Conservation (phyloP, 2,797 vertebrate species). For the Eulemur albifrons region DNA sequence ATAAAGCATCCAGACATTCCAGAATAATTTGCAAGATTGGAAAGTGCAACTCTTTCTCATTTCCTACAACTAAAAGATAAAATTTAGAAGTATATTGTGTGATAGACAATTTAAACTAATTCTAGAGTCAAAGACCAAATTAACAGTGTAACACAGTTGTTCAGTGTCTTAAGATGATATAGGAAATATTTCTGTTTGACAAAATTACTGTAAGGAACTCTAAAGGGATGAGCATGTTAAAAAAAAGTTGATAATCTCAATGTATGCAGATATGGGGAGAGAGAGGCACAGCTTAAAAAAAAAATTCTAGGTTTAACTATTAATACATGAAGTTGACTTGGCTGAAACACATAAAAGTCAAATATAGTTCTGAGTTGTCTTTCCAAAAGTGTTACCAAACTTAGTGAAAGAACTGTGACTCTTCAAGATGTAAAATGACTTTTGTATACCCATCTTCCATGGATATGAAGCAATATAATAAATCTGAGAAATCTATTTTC, state of each 20-base stretch:
- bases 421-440: neutral
- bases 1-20: neutral
- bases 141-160: neutral
- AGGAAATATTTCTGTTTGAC: neutral
- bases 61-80: neutral
- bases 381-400: neutral
- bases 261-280: neutral
- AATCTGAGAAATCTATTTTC: neutral
- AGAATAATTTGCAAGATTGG: neutral
- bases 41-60: neutral
- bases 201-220: neutral
- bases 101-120: neutral
- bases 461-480: neutral
- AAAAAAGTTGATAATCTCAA: neutral
- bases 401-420: neutral
- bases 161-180: neutral
- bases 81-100: neutral
- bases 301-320: neutral
- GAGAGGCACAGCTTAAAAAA: neutral
- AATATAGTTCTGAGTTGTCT: neutral
- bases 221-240: neutral
- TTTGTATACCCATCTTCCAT: neutral
- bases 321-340: neutral
- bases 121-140: neutral
- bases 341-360: neutral